phyloP scores from a whole-genome alignment of 2,797 vertebrate genomes.

The Cryptoblepharus egeriae region DNA sequence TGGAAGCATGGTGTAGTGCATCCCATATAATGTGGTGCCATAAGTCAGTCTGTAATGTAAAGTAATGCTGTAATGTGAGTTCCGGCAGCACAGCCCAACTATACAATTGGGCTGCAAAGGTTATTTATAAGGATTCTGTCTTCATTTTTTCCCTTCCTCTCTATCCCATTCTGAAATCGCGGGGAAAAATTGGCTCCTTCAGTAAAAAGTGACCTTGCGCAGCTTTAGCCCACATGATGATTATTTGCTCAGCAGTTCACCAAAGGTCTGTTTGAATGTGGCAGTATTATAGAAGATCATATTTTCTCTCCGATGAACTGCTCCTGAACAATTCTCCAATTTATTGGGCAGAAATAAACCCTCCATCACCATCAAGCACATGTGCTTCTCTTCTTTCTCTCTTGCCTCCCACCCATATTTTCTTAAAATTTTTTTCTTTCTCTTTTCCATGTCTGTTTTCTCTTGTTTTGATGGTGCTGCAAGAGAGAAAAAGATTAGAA shows the following conservation, averaged over 20 bases:
- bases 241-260: conserved; percentile 59
- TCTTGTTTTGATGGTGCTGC: not conserved
- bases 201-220: conserved; percentile 49
- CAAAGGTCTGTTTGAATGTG: conserved; percentile 38
- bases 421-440: not conserved
- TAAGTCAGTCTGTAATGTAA: too few relatives aligned
- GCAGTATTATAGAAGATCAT: conserved; percentile 24
- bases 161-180: conserved; percentile 35
- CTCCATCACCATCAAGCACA: not conserved
- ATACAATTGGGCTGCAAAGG: not conserved
- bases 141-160: conserved; percentile 20
- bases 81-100: too few relatives aligned
- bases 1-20: too few relatives aligned
- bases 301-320: conserved; percentile 34
- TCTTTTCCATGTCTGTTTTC: conserved; percentile 7
- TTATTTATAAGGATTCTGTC: not conserved
- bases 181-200: conserved; percentile 38
- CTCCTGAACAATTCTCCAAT: conserved; percentile 37
- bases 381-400: not conserved
- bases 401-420: not conserved
- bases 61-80: too few relatives aligned
- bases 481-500: conserved; percentile 7
- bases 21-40: too few relatives aligned
- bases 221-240: conserved; percentile 42
- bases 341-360: conserved; percentile 37